Conservation (phyloP, 1,140 invertebrate genomes). For the Homarus americanus region DNA sequence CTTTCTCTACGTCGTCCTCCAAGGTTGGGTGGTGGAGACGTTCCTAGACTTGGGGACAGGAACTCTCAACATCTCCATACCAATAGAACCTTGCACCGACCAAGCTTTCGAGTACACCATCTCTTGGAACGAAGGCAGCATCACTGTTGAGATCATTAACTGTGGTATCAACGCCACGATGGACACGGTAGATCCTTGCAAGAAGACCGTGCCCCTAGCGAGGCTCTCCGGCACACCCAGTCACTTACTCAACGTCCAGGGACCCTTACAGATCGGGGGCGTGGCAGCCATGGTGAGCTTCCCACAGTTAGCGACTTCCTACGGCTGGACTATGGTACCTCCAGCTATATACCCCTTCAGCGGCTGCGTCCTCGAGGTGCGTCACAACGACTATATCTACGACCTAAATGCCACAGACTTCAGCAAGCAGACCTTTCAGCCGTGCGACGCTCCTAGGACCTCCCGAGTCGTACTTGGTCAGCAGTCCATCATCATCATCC, state of each 20-base stretch:
- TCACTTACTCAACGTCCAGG: conserved; percentile 91
- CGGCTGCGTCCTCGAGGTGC: conserved; percentile 94
- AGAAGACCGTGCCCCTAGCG: conserved; percentile 28
- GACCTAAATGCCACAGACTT: conserved; percentile 73
- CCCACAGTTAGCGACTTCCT: conserved; percentile 85
- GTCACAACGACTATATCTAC: conserved; percentile 70
- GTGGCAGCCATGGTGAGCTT: conserved; percentile 86
- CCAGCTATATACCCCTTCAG: conserved; percentile 90
- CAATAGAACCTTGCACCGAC: conserved; percentile 82
- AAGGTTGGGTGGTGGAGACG: conserved; percentile 94
- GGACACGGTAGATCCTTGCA: conserved; percentile 41
- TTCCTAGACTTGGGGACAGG: conserved; percentile 98
- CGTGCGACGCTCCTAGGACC: conserved; percentile 59
- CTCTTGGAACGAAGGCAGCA: conserved; percentile 57
- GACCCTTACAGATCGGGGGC: conserved; percentile 95
- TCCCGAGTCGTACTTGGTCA: conserved; percentile 62
- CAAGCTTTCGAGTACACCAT: conserved; percentile 51
- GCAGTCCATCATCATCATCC: conserved; percentile 72
- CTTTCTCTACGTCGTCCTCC: conserved; percentile 93
- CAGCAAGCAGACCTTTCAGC: conserved; percentile 49
- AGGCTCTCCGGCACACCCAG: conserved; percentile 38
- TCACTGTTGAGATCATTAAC: conserved; percentile 51
- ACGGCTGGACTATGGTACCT: conserved; percentile 91
- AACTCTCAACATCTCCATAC: conserved; percentile 91
- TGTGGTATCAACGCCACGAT: conserved; percentile 59